Evolutionary conservation across 2,113 vertebrate species (phyloP).

Genomic region (Lipophrys pholis): DNA sequence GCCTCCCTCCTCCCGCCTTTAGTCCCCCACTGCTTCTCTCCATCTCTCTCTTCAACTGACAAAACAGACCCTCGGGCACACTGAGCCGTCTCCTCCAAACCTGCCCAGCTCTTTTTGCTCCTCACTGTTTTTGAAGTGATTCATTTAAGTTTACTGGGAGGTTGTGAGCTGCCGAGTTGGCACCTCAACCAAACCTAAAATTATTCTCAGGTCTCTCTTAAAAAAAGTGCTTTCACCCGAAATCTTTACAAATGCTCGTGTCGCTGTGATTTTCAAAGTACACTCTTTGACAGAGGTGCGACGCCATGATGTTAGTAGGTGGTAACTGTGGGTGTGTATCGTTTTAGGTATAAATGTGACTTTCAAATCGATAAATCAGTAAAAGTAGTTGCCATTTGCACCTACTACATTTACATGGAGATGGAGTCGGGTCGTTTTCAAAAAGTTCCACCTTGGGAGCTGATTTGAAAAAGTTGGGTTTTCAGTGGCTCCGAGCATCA

Average conservation of each 20-base stretch:
- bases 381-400: too few relatives aligned
- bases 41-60: conserved; percentile 59
- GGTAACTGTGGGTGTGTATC: too few relatives aligned
- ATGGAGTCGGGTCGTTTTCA: too few relatives aligned
- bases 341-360: background rate
- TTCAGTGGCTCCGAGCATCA: too few relatives aligned
- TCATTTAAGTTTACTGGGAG: background rate
- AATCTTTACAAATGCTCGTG: too few relatives aligned
- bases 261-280: background rate
- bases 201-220: background rate
- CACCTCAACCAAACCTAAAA: background rate
- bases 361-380: too few relatives aligned
- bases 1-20: conserved; percentile 53
- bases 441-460: too few relatives aligned
- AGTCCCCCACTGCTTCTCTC: conserved; percentile 40
- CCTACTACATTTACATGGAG: too few relatives aligned
- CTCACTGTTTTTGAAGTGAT: conserved; percentile 2
- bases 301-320: background rate
- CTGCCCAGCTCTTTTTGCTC: conserved; percentile 18
- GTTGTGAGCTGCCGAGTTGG: background rate
- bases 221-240: too few relatives aligned
- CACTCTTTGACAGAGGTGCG: background rate
- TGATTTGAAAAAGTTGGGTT: too few relatives aligned
- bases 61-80: conserved; percentile 62
- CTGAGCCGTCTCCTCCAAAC: conserved; percentile 42